Percentiles rank a stretch among this genome's conserved stretches.
phyloP scores from a whole-genome alignment of 92 coral and sea anemone species.

The Plumapathes pennacea region DNA sequence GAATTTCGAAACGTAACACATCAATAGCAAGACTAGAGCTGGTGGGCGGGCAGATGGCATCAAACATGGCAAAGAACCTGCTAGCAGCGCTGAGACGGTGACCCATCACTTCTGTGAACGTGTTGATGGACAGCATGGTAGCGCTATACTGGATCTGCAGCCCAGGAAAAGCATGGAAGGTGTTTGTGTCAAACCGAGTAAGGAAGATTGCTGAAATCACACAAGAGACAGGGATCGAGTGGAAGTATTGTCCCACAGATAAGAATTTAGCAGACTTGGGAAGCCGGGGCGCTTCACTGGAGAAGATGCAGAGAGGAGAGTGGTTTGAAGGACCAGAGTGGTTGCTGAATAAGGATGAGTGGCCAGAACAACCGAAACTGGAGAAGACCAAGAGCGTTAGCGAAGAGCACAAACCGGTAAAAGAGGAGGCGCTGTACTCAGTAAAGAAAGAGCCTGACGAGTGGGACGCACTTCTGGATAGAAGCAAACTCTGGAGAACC shows the following conservation, averaged over 20 bases:
- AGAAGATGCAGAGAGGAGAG: conserved; percentile 47
- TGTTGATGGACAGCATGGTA: conserved; percentile 58
- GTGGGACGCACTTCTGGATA: conserved; percentile 33
- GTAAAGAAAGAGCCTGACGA: conserved; percentile 21
- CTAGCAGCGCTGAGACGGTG: conserved; percentile 12
- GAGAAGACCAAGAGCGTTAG: conserved; percentile 12
- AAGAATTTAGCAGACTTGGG: conserved; percentile 64
- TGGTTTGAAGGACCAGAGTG: conserved; percentile 64
- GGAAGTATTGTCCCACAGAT: conserved; percentile 66
- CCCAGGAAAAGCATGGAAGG: conserved; percentile 59
- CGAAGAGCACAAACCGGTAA: conserved; percentile 20
- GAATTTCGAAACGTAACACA: conserved; percentile 51
- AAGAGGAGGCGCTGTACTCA: conserved; percentile 12
- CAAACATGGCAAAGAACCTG: conserved; percentile 42
- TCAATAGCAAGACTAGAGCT: conserved; percentile 46
- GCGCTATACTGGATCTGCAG: conserved; percentile 64
- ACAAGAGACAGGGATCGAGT: conserved; percentile 22
- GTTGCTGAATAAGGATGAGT: conserved; percentile 41
- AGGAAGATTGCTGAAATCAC: conserved; percentile 59
- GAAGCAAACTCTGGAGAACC: conserved; percentile 31
- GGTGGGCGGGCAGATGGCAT: conserved; percentile 48
- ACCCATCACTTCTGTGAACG: conserved; percentile 26
- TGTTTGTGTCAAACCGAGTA: conserved; percentile 50
- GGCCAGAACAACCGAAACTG: conserved; percentile 62
- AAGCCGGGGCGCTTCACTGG: conserved; percentile 52